Evolutionary conservation across 2,113 vertebrate genomes (phyloP), one percentile per base, ranked within the genome.

Genomic region (Athene noctua): DNA sequence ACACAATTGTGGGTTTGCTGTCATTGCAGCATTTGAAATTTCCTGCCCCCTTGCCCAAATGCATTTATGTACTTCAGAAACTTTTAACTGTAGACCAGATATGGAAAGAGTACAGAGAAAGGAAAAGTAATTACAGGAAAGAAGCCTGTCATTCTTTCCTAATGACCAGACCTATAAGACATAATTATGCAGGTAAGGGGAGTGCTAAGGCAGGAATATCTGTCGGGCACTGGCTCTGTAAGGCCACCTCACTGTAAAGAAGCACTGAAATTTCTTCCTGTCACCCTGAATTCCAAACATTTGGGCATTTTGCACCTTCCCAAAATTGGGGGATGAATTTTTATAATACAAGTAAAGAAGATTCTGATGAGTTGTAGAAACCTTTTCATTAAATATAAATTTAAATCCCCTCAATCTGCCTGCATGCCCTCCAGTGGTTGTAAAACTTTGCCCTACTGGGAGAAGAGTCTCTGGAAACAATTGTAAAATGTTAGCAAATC

Each of bases 401-500:
- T 44, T 77, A 77, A 97, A 80, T 70, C 30, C 59, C 30, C 38
- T 62, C 62, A 92, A 92, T 67, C 55, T 86, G 42, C 51, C 65
- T 80, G 29, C 40, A 30, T 93, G 88, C 63, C 75, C 59, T 94
- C 67, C 88, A 93, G 88, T 96, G 94, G 94, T 85, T 88, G 62
- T 92, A 93, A 81, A 94, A 63, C n/a, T 66, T 92, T 66, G 79
- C 40, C 58, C 92, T 94, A 77, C 46, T 59, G 55, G 81, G 58
- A 83, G 67, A 95, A 86, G 67, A 0, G 0, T 74, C 82, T 96
- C 96, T 96, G 96, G 96, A 96, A 96, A 95, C 90, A 96, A 96
- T 88, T 90, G 93, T 96, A 86, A 92, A 96, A 96, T 86, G 75
- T 90, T 96, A 96, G 88, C 79, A 95, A 96, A 94, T 80, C 92